Evolutionary conservation across 2,888 invertebrate species (phyloP).

Genomic region (Volucella inanis): DNA sequence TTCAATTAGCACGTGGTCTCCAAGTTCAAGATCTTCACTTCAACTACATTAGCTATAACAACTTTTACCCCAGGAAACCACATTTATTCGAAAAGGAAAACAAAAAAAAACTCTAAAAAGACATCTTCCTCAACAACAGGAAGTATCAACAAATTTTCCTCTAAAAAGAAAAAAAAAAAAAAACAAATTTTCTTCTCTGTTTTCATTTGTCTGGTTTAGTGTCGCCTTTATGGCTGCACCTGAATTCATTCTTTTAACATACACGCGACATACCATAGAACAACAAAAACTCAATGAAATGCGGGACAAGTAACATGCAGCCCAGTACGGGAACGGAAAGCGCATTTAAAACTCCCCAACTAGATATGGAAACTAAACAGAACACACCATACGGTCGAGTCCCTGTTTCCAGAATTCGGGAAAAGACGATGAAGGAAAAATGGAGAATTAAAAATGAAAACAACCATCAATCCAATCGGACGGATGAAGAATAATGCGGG

Average conservation of each 20-base stretch:
- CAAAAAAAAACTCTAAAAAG: conserved; percentile 29
- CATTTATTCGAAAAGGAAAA: background rate
- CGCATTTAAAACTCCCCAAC: conserved; percentile 37
- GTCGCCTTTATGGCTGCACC: conserved; percentile 72
- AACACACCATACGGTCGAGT: conserved; percentile 11
- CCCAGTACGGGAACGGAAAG: conserved; percentile 26
- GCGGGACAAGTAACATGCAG: conserved; percentile 71
- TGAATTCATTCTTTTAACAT: conserved; percentile 56
- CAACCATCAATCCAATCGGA: conserved; percentile 66
- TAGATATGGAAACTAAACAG: conserved; percentile 47
- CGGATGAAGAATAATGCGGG: conserved; percentile 73
- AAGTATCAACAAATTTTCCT: conserved; percentile 56
- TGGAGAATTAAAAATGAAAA: conserved; percentile 22
- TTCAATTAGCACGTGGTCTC: conserved; percentile 48
- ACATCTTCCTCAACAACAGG: conserved; percentile 45
- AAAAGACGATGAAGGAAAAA: conserved; percentile 46
- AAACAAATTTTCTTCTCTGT: background rate
- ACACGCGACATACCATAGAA: conserved; percentile 27
- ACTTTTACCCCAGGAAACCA: conserved; percentile 50
- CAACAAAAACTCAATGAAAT: conserved; percentile 45
- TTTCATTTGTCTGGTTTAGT: conserved; percentile 39
- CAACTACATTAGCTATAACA: conserved; percentile 15
- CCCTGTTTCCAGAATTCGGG: conserved; percentile 6
- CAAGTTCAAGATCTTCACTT: conserved; percentile 46
- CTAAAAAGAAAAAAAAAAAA: conserved; percentile 3